These are phyloP conservation scores for Apostichopus leukothele DNA, from an alignment of 53 echinoderm and acorn worm genomes.

Conservation along the genomic window DNA sequence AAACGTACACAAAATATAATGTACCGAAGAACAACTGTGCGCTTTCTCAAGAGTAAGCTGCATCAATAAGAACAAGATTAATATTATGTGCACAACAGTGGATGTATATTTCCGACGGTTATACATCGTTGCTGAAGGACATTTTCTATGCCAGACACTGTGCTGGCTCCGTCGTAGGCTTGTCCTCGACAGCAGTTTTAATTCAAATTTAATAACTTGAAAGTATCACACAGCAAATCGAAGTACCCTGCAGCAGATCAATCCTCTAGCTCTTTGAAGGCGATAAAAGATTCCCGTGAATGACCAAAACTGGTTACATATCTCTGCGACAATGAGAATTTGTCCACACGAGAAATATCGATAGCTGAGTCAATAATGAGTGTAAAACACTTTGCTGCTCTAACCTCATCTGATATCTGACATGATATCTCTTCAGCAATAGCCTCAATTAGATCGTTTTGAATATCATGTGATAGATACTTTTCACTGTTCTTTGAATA, in stretches of 20 bases:
- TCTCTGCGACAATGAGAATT: conserved; percentile 22
- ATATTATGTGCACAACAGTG: conserved; percentile 6
- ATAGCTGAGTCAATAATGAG: conserved; percentile 15
- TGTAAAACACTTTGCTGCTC: conserved; percentile 11
- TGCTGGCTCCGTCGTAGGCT: conserved; percentile 26
- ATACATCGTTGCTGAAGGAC: conserved; percentile 14
- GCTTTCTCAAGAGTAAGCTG: background rate
- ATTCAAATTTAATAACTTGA: background rate
- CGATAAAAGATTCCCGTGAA: conserved; percentile 10
- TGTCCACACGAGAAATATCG: conserved; percentile 12
- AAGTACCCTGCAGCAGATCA: conserved; percentile 1
- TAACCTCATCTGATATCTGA: background rate
- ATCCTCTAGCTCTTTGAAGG: conserved; percentile 26
- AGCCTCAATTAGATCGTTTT: background rate
- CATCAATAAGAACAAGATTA: conserved; percentile 32
- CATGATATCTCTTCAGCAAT: background rate
- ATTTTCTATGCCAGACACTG: conserved; percentile 2
- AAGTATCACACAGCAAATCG: background rate
- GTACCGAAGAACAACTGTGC: conserved; percentile 5
- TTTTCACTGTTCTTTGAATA: background rate
- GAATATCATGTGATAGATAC: conserved; percentile 10
- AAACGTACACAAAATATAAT: background rate
- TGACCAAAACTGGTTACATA: conserved; percentile 13
- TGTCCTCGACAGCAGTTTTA: conserved; percentile 19
- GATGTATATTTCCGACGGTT: background rate